Evolutionary conservation across 1,140 invertebrate genomes (phyloP).

Genomic region (Aphelenchoides besseyi): DNA sequence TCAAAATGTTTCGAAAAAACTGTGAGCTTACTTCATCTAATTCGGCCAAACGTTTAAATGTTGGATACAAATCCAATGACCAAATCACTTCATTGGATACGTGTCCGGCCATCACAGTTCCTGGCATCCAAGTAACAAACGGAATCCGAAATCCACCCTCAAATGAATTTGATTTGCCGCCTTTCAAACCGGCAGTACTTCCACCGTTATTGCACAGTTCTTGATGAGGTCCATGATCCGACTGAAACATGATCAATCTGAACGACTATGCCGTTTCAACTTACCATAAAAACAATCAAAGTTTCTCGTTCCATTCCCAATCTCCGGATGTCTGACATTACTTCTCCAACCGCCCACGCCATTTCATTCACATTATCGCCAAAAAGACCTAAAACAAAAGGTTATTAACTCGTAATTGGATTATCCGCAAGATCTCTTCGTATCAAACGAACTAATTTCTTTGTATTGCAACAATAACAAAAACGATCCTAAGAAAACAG

Average conservation of each 20-base stretch:
- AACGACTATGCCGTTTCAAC: too few species aligned
- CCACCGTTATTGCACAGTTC: slow-evolving; percentile 62
- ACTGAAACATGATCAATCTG: slow-evolving; percentile 62
- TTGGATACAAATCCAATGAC: slow-evolving; percentile 48
- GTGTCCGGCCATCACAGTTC: slow-evolving; percentile 46
- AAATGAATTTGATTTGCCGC: slow-evolving; percentile 60
- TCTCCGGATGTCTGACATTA: slow-evolving; percentile 2
- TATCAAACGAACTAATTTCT: background rate
- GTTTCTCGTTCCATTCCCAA: slow-evolving; percentile 24
- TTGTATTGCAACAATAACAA: too few species aligned
- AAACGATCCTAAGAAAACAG: too few species aligned
- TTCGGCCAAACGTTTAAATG: slow-evolving; percentile 47
- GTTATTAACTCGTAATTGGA: too few species aligned
- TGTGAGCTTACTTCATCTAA: background rate
- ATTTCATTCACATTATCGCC: slow-evolving; percentile 61
- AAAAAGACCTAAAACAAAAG: slow-evolving; percentile 37
- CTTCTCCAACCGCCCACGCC: slow-evolving; percentile 60
- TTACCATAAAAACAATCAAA: too few species aligned
- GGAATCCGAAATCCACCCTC: slow-evolving; percentile 61
- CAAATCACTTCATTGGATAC: slow-evolving; percentile 58
- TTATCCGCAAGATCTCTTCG: background rate
- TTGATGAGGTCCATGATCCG: slow-evolving; percentile 61
- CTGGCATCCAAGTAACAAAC: slow-evolving; percentile 61
- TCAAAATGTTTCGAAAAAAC: background rate
- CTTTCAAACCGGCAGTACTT: slow-evolving; percentile 59